Evolutionary conservation across 2,797 vertebrate genomes (phyloP).

Genomic region (Botia kubotai): DNA sequence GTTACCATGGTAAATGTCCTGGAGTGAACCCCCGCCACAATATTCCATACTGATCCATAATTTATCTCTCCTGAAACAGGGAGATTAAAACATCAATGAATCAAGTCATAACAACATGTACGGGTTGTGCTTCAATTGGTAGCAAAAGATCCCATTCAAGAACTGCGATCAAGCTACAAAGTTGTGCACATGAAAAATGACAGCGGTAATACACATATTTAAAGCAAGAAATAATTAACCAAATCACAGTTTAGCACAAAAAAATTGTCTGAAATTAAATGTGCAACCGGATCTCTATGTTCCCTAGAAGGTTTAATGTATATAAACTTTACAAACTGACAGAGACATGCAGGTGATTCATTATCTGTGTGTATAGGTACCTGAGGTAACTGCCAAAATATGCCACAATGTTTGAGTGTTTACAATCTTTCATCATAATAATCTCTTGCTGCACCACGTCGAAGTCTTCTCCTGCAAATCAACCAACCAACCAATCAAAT

Average conservation of each 20-base stretch:
- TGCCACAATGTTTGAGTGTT: constrained; percentile 98
- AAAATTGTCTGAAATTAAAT: neutral
- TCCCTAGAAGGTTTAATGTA: neutral
- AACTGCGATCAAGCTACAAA: neutral
- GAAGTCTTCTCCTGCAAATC: constrained; percentile 92
- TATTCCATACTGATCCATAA: constrained; percentile 99
- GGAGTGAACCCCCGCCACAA: constrained; percentile 96
- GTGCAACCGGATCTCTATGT: neutral
- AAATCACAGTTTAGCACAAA: neutral
- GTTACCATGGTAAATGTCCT: constrained; percentile 96
- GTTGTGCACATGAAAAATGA: neutral
- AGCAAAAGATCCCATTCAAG: neutral
- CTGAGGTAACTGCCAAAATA: constrained; percentile 99
- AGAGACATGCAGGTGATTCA: neutral
- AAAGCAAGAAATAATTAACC: neutral
- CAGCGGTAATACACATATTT: neutral
- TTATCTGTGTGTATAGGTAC: constrained; percentile 73
- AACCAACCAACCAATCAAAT: neutral
- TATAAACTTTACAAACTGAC: neutral
- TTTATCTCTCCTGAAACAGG: constrained; percentile 90
- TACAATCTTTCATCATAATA: constrained; percentile 99
- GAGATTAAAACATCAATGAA: constrained; percentile 8
- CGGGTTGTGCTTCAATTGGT: neutral
- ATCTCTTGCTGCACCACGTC: constrained; percentile 99
- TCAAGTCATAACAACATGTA: neutral